Base-by-base conservation (phyloP, 2,797 vertebrate genomes). In the Botia almorhae region DNA sequence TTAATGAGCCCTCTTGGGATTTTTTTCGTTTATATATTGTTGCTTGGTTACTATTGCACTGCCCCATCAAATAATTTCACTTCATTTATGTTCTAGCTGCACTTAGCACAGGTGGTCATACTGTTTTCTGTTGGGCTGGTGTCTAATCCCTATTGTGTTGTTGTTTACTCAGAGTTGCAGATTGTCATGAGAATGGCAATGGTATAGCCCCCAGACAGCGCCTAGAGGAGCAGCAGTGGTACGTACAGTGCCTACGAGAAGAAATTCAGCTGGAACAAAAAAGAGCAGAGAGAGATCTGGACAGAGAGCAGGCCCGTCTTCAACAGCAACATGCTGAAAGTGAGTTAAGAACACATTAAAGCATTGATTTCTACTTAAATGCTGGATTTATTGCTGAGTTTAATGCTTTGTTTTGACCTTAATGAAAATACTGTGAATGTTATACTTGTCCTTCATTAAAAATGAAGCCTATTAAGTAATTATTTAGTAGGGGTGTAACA, bases 211-310 rank as follows among this genome's bases (percentile, higher is more conserved):
- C 91, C 48, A 92, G 92, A 82, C 93, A 90, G 84, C 91, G 90
- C 26, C 85, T 96, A 82, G 93, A 94, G 69, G 92, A 87, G 80
- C 96, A 96, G 89, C 95, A 95, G 87, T 84, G 86, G 48, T 96
- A 91, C 0, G 90, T 96, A 84, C 93, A 96, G 83, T 90, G 92
- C 85, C 90, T 97, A 85, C 92, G 94, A 60, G 93, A 94, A 80
- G 95, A 95, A 85, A 96, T 97, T 81, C 89, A 94, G 83, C 87
- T 86, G 69, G 96, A 95, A 82, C 96, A 97, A 84, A 93, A 90
- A 83, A 89, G 87, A 85, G 93, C 93, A 36, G 95, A 97, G 79
- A 90, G 2, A 83, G 95, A 97, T 50, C 91, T 96, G 84, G 93
- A 96, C 81, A 90, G 91, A 53, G 95, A 96, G 84, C 95, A 96